Conservation (phyloP, 1,140 invertebrate genomes). For the Dendrolimus kikuchii region DNA sequence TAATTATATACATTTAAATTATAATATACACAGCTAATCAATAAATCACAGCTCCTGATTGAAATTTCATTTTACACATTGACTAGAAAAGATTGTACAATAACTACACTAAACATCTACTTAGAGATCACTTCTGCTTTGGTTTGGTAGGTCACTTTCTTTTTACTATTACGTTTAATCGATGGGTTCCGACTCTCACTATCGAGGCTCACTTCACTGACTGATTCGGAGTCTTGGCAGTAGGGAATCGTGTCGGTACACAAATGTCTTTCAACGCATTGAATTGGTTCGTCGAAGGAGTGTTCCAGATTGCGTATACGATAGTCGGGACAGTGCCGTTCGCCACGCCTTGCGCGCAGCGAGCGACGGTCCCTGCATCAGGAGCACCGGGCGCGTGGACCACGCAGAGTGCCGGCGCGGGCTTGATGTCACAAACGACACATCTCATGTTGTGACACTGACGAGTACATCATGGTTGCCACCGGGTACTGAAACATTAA, state of each 20-base stretch:
- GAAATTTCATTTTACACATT: conserved; percentile 31
- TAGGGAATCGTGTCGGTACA: conserved; percentile 30
- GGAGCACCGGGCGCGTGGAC: conserved; percentile 44
- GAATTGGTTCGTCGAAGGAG: conserved; percentile 39
- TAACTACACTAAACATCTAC: conserved; percentile 23
- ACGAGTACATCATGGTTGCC: conserved; percentile 68
- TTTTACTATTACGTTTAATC: conserved; percentile 42
- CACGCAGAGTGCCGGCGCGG: conserved; percentile 46
- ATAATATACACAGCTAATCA: conserved; percentile 46
- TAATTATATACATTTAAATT: conserved; percentile 23
- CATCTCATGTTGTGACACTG: conserved; percentile 67
- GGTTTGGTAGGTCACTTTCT: conserved; percentile 59
- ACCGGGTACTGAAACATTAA: conserved; percentile 61
- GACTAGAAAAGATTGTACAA: conserved; percentile 19
- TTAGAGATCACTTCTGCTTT: conserved; percentile 58
- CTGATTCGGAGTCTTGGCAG: conserved; percentile 52
- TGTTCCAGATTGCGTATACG: conserved; percentile 40
- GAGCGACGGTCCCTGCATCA: conserved; percentile 51
- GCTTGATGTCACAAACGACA: conserved; percentile 70
- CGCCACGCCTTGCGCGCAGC: conserved; percentile 33
- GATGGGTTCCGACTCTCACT: conserved; percentile 55
- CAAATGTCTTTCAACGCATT: conserved; percentile 43
- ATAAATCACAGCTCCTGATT: conserved; percentile 67
- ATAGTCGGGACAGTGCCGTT: conserved; percentile 30
- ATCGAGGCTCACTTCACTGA: conserved; percentile 58